phyloP scores from a whole-genome alignment of 2,113 vertebrate genomes.

The Corythornis vintsioides region DNA sequence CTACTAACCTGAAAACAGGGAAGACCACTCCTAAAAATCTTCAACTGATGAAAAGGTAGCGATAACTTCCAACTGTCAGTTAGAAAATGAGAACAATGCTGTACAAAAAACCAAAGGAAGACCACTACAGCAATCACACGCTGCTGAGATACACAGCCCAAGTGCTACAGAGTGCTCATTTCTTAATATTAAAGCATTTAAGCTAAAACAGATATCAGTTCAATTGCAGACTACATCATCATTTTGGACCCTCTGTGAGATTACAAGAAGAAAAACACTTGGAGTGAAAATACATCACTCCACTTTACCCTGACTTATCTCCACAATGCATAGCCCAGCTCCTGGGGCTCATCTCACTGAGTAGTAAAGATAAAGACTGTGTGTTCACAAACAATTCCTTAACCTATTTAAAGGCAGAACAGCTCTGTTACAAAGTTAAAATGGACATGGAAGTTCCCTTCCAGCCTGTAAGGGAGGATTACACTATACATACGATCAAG shows the following conservation, averaged over 20 bases:
- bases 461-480: neutral
- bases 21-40: neutral
- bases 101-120: neutral
- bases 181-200: neutral
- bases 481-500: rapidly evolving
- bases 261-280: neutral
- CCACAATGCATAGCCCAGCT: neutral
- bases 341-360: neutral
- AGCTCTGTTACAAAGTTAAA: neutral
- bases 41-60: neutral
- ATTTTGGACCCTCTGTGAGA: neutral
- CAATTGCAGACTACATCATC: neutral
- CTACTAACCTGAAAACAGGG: neutral
- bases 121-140: neutral
- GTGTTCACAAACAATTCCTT: neutral
- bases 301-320: neutral
- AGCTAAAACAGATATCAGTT: neutral
- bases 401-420: neutral
- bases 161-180: neutral
- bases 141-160: neutral
- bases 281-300: neutral
- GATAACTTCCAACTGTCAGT: neutral
- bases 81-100: neutral
- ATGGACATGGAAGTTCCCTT: neutral
- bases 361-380: neutral